These are phyloP conservation scores for Antedon mediterranea DNA, from an alignment of 53 echinoderm and acorn worm genomes.

Conservation along the genomic window DNA sequence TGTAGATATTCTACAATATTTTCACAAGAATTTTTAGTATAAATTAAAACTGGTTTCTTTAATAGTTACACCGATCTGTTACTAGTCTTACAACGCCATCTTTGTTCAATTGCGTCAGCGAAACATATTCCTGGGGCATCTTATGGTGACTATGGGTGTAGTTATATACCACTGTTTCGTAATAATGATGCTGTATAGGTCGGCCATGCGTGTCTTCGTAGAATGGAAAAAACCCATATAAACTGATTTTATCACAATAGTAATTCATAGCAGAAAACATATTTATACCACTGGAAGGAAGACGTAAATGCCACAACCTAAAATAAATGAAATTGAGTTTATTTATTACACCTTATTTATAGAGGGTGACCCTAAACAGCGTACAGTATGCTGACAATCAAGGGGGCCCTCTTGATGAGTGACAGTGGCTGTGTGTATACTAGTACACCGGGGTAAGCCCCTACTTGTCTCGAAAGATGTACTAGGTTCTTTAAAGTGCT, in stretches of 20 bases:
- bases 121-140: not conserved
- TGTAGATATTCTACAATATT: too few relatives aligned
- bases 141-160: not conserved
- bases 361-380: too few relatives aligned
- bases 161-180: not conserved
- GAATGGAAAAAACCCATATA: constrained; percentile 18
- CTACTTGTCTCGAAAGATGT: too few relatives aligned
- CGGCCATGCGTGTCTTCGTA: constrained; percentile 5
- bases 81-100: not conserved
- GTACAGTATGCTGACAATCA: too few relatives aligned
- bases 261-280: constrained; percentile 9
- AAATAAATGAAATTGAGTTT: too few relatives aligned
- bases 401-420: too few relatives aligned
- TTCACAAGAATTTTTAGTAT: too few relatives aligned
- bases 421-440: too few relatives aligned
- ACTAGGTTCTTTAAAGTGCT: too few relatives aligned
- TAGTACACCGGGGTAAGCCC: too few relatives aligned
- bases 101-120: not conserved
- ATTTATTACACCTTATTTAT: too few relatives aligned
- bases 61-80: not conserved
- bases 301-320: not conserved
- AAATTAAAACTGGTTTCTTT: too few relatives aligned
- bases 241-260: constrained; percentile 8
- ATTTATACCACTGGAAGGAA: constrained; percentile 10
- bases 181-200: constrained; percentile 5